Percentiles rank a stretch among this genome's conserved stretches.
phyloP scores from a whole-genome alignment of 2,888 invertebrate genomes.

The Halictus quadricinctus region DNA sequence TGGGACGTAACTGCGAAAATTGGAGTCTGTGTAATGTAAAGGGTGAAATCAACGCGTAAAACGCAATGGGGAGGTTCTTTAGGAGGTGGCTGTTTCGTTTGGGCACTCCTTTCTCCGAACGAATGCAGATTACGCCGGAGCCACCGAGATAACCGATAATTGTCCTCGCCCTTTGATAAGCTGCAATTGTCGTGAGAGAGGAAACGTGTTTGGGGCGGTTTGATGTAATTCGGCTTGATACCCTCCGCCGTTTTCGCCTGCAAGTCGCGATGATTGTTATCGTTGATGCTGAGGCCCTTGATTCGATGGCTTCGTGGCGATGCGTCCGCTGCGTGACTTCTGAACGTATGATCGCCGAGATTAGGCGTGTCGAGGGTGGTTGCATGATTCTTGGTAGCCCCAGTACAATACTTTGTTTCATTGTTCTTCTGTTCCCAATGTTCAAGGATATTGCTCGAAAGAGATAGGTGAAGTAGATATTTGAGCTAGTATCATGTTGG shows the following conservation, averaged over 20 bases:
- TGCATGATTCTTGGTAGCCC: not conserved
- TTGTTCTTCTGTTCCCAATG: not conserved
- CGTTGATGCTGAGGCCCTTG: slow-evolving; percentile 23
- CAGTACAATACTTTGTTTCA: not conserved
- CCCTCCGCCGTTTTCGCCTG: not conserved
- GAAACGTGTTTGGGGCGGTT: slow-evolving; percentile 34
- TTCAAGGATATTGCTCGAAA: not conserved
- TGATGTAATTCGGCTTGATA: slow-evolving; percentile 47
- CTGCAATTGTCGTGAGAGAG: slow-evolving; percentile 19
- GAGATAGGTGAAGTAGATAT: too few relatives aligned
- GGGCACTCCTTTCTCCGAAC: slow-evolving; percentile 28
- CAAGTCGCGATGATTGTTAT: slow-evolving; percentile 11
- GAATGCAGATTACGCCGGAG: slow-evolving; percentile 32
- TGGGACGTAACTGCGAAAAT: not conserved
- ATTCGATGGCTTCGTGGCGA: slow-evolving; percentile 48
- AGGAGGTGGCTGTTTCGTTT: not conserved
- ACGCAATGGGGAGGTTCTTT: not conserved
- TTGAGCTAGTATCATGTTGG: too few relatives aligned
- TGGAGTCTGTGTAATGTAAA: not conserved
- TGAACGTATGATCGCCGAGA: slow-evolving; percentile 10
- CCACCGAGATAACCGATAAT: slow-evolving; percentile 42
- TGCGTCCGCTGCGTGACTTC: slow-evolving; percentile 47
- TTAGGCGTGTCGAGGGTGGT: not conserved
- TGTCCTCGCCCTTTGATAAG: slow-evolving; percentile 37
- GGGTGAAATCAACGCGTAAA: slow-evolving; percentile 59